phyloP scores from a whole-genome alignment of 2,888 invertebrate genomes.

The Eurytoma adleriae region DNA sequence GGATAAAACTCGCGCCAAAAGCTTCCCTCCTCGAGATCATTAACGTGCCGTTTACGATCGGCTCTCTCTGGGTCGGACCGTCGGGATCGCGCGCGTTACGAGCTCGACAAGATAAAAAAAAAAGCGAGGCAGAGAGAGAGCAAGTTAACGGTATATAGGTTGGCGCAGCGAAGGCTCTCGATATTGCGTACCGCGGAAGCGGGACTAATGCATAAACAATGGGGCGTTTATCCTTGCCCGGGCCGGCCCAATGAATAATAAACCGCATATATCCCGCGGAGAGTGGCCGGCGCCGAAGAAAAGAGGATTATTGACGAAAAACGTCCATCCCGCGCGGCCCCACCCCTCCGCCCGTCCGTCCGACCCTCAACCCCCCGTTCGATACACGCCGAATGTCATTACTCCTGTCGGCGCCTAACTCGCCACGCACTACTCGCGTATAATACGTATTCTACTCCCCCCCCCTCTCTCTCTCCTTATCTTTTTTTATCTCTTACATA shows the following conservation, averaged over 20 bases:
- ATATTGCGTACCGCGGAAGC: constrained; percentile 41
- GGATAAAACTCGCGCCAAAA: too few species aligned
- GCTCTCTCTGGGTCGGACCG: too few species aligned
- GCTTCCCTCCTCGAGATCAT: too few species aligned
- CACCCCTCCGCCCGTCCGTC: background rate
- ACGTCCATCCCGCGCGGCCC: constrained; percentile 55
- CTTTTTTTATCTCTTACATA: background rate
- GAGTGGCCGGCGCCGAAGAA: background rate
- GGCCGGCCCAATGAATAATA: constrained; percentile 71
- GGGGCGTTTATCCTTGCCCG: constrained; percentile 69
- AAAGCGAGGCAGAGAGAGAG: too few species aligned
- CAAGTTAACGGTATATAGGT: too few species aligned
- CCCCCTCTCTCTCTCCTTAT: background rate
- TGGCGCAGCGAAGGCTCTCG: too few species aligned
- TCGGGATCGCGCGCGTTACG: too few species aligned
- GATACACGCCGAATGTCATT: background rate
- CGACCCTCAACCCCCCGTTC: background rate
- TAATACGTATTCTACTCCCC: background rate
- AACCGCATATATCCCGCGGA: constrained; percentile 61
- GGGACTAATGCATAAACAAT: constrained; percentile 73
- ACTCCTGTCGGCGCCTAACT: background rate
- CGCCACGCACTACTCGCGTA: too few species aligned
- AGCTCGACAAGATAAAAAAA: too few species aligned
- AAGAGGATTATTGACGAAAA: constrained; percentile 29
- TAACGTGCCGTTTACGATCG: too few species aligned